Conservation (phyloP, 1,140 invertebrate genomes). For the Micrasema minimum region DNA sequence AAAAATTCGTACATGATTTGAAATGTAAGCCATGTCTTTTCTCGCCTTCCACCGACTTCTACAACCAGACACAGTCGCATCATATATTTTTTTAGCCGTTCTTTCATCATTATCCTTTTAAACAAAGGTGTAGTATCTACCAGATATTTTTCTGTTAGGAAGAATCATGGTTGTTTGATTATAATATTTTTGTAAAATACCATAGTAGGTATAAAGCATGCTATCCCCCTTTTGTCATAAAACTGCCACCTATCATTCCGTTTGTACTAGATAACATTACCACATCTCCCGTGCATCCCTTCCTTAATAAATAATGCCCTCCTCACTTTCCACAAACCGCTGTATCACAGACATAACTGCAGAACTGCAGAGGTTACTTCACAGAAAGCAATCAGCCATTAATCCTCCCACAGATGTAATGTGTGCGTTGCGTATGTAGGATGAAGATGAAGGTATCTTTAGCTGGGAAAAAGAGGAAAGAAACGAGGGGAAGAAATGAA, state of each 20-base stretch:
- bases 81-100: too few species aligned
- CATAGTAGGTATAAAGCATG: neutral
- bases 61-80: too few species aligned
- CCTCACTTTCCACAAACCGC: neutral
- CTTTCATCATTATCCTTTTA: too few species aligned
- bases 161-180: too few species aligned
- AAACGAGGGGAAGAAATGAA: conserved; percentile 3
- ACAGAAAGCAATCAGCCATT: conserved; percentile 45
- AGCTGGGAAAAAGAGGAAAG: conserved; percentile 5
- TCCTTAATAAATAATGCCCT: conserved; percentile 27
- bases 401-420: conserved; percentile 10
- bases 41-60: too few species aligned
- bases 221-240: neutral
- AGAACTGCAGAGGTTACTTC: conserved; percentile 34
- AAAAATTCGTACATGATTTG: too few species aligned
- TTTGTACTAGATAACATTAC: too few species aligned
- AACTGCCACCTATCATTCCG: too few species aligned
- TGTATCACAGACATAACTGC: conserved; percentile 8
- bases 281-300: too few species aligned
- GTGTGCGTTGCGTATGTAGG: neutral
- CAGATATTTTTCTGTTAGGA: too few species aligned
- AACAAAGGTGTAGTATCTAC: too few species aligned
- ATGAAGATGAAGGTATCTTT: neutral
- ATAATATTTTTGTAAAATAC: neutral
- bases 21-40: too few species aligned